Evolutionary conservation across 2,797 vertebrate species (phyloP).

Genomic region (Pteropus rufus): DNA sequence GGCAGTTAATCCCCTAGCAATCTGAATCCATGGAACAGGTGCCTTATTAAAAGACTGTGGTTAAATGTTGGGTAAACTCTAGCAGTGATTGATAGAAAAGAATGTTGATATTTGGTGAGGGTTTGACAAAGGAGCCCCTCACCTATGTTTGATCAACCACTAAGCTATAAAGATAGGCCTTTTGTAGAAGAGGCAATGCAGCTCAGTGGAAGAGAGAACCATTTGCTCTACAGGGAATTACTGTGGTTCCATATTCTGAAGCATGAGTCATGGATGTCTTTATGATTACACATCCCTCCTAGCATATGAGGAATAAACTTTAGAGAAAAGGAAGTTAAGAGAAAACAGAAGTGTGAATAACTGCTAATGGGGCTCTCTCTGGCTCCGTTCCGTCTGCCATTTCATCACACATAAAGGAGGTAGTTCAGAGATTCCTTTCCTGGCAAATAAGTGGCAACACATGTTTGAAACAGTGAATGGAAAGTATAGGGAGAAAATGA

Average conservation of each 20-base stretch:
- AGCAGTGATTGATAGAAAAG: slow-evolving; percentile 66
- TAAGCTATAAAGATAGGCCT: slow-evolving; percentile 69
- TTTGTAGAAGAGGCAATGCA: not conserved
- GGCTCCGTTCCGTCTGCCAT: slow-evolving; percentile 86
- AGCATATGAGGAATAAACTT: slow-evolving; percentile 81
- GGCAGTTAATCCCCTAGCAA: slow-evolving; percentile 28
- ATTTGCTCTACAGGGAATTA: slow-evolving; percentile 62
- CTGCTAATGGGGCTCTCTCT: slow-evolving; percentile 82
- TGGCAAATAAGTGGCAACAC: slow-evolving; percentile 88
- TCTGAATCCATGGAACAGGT: slow-evolving; percentile 58
- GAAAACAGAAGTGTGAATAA: slow-evolving; percentile 89
- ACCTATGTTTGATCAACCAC: slow-evolving; percentile 55
- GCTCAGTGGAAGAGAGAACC: slow-evolving; percentile 47
- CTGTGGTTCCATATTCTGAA: slow-evolving; percentile 78
- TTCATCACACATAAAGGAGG: slow-evolving; percentile 83
- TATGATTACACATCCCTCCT: slow-evolving; percentile 79
- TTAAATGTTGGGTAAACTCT: slow-evolving; percentile 67
- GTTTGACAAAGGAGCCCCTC: slow-evolving; percentile 71
- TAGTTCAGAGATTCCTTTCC: slow-evolving; percentile 85
- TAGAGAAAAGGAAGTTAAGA: slow-evolving; percentile 84
- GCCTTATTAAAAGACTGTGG: slow-evolving; percentile 50
- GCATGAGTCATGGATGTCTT: slow-evolving; percentile 83
- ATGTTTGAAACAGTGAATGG: slow-evolving; percentile 85
- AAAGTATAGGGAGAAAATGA: slow-evolving; percentile 81
- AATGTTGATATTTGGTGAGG: slow-evolving; percentile 71